Conservation (phyloP, 2,113 vertebrate species). For the Clarias magur region DNA sequence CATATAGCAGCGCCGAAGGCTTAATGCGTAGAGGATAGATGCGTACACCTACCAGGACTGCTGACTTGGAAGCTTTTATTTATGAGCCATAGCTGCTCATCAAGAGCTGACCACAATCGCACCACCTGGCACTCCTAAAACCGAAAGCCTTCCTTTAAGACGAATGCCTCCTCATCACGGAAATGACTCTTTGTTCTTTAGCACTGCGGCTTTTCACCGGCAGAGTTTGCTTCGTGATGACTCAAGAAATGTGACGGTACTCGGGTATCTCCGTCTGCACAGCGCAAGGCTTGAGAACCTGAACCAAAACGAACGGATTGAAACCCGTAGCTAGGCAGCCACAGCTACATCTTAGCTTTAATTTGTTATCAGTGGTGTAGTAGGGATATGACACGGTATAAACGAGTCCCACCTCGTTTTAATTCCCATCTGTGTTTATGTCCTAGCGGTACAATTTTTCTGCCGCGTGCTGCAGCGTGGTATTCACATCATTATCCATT, state of each 20-base stretch:
- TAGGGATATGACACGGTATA: slow-evolving; percentile 22
- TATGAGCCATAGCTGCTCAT: slow-evolving; percentile 72
- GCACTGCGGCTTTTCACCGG: not conserved
- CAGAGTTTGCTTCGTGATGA: not conserved
- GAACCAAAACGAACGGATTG: not conserved
- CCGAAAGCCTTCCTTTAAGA: slow-evolving; percentile 65
- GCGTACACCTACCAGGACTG: slow-evolving; percentile 56
- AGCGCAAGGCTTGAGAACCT: not conserved
- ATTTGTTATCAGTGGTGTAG: not conserved
- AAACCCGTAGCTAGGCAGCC: not conserved
- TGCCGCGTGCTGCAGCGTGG: slow-evolving; percentile 58
- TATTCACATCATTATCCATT: slow-evolving; percentile 68
- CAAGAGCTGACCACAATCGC: slow-evolving; percentile 73
- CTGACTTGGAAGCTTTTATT: slow-evolving; percentile 70
- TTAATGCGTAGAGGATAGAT: slow-evolving; percentile 63
- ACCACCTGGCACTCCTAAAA: slow-evolving; percentile 61
- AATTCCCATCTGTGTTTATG: slow-evolving; percentile 53
- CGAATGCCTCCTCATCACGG: slow-evolving; percentile 38
- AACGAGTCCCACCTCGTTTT: slow-evolving; percentile 27
- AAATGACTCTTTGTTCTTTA: slow-evolving; percentile 30
- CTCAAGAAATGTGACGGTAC: not conserved
- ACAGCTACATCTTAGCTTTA: not conserved
- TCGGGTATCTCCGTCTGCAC: not conserved
- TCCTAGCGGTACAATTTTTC: slow-evolving; percentile 64
- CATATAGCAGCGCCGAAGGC: slow-evolving; percentile 64